Evolutionary conservation across 1,140 invertebrate genomes (phyloP).

Genomic region (Drosophila paulistorum): DNA sequence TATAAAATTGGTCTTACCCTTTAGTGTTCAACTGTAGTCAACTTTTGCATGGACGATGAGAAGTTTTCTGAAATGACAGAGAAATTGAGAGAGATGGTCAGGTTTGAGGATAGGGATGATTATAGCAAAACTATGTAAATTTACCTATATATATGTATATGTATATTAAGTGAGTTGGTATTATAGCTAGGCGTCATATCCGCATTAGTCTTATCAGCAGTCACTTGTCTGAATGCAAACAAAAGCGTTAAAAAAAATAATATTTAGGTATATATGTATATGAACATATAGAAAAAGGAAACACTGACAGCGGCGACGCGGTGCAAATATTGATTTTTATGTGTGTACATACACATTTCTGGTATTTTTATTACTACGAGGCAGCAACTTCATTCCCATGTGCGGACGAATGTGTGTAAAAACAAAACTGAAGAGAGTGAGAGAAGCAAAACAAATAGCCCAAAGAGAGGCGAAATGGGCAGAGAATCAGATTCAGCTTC

Average conservation of each 20-base stretch:
- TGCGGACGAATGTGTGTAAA: conserved; percentile 56
- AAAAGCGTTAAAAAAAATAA: background rate
- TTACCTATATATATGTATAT: background rate
- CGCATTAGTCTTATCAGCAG: conserved; percentile 7
- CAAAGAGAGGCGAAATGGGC: background rate
- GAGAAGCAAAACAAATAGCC: conserved; percentile 60
- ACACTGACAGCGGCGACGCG: conserved; percentile 60
- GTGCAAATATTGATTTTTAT: conserved; percentile 78
- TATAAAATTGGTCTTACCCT: background rate
- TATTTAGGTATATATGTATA: conserved; percentile 13
- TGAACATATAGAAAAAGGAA: conserved; percentile 30
- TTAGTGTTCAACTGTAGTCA: no score
- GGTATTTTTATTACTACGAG: conserved; percentile 54
- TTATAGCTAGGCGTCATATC: conserved; percentile 4
- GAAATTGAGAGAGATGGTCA: background rate
- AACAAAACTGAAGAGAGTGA: conserved; percentile 47
- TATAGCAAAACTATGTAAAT: background rate
- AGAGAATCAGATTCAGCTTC: conserved; percentile 12
- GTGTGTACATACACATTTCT: conserved; percentile 41
- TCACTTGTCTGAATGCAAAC: conserved; percentile 11
- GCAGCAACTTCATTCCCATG: conserved; percentile 65
- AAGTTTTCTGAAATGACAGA: conserved; percentile 2
- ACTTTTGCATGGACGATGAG: background rate
- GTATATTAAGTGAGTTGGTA: background rate
- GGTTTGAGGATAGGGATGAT: background rate